phyloP scores from a whole-genome alignment of 2,797 vertebrate genomes.

The Gallinago stenura region DNA sequence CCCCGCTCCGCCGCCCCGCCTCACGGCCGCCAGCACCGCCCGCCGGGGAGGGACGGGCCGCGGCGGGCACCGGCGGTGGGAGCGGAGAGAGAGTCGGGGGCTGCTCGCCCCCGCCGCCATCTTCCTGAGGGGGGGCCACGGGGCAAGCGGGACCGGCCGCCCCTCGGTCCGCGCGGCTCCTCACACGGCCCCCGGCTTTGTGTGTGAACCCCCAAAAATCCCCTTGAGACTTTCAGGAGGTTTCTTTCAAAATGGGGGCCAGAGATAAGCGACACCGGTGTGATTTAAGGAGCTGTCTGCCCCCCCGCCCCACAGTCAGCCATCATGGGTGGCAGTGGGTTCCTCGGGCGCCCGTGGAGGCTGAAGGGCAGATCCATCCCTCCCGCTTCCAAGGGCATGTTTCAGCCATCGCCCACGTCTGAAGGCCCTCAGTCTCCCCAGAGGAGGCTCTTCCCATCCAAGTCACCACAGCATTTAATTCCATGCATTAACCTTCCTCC shows the following conservation, averaged over 20 bases:
- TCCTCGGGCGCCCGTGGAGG: rapidly evolving
- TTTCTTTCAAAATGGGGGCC: not conserved
- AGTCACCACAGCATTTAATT: rapidly evolving
- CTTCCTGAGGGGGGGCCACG: too few relatives aligned
- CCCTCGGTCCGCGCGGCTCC: too few relatives aligned
- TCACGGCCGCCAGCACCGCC: constrained; percentile 13
- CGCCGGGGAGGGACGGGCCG: not conserved
- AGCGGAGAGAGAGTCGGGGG: not conserved
- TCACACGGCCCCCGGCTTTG: rapidly evolving
- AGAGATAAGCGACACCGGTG: rapidly evolving
- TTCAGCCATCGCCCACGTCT: rapidly evolving
- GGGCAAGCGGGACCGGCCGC: too few relatives aligned
- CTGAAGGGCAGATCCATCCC: too few relatives aligned
- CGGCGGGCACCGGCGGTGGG: constrained; percentile 31
- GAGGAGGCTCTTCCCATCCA: not conserved
- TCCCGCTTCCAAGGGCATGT: rapidly evolving
- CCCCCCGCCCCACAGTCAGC: not conserved
- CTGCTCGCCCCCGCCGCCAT: not conserved
- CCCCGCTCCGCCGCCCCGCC: not conserved
- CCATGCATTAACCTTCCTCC: rapidly evolving
- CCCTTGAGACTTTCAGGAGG: not conserved
- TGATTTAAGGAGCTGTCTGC: not conserved
- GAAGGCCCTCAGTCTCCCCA: rapidly evolving
- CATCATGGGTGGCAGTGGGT: rapidly evolving
- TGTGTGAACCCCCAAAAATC: not conserved